Conservation (phyloP, 2,113 vertebrate species). For the Gymnogyps californianus region DNA sequence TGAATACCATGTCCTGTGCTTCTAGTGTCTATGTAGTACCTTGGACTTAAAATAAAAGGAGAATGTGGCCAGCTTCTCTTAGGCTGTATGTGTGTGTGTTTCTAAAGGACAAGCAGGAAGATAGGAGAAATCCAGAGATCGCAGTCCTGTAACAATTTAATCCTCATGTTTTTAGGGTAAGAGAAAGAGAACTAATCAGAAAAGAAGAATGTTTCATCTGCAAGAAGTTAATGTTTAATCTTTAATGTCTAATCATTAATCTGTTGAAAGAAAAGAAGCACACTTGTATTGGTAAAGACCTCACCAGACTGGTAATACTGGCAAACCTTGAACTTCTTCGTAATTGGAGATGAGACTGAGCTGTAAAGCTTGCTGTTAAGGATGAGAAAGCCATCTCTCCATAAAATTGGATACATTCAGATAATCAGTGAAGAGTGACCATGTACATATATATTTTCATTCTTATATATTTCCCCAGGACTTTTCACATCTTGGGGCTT, state of each 20-base stretch:
- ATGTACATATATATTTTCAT: neutral
- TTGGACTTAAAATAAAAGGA: slow-evolving; percentile 44
- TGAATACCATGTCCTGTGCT: neutral
- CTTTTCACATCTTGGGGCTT: slow-evolving; percentile 50
- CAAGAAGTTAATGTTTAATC: neutral
- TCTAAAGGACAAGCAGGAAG: neutral
- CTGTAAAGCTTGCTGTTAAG: neutral
- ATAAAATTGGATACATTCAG: neutral
- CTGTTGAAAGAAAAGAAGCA: neutral
- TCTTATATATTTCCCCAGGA: neutral
- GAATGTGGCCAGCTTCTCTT: neutral
- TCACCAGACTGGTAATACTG: neutral
- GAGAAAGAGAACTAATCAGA: neutral
- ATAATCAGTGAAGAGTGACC: neutral
- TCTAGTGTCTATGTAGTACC: neutral
- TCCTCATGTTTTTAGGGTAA: neutral
- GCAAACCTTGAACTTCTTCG: neutral
- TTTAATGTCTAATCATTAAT: neutral
- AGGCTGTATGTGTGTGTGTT: neutral
- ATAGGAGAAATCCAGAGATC: neutral
- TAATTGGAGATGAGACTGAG: neutral
- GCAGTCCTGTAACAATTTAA: neutral
- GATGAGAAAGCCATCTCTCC: neutral
- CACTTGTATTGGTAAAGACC: neutral
- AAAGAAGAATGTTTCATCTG: neutral